phyloP scores from a whole-genome alignment of 1,140 invertebrate species.

The Saccostrea glomerata region DNA sequence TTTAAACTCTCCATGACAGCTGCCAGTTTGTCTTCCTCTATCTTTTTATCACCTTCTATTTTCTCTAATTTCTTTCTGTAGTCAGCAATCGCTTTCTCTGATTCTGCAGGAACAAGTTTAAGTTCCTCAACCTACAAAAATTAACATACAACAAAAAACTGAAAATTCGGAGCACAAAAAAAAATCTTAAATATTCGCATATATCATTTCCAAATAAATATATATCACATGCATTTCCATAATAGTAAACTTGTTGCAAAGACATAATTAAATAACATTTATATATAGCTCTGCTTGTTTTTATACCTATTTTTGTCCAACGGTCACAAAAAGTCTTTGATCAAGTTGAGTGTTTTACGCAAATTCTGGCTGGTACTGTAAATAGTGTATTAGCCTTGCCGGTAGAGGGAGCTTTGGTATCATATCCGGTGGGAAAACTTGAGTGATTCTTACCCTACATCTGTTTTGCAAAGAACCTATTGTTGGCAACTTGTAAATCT shows the following conservation, averaged over 20 bases:
- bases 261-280: too few species aligned
- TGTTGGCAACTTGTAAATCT: constrained; percentile 77
- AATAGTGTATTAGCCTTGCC: constrained; percentile 73
- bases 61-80: constrained; percentile 81
- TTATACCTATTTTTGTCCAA: too few species aligned
- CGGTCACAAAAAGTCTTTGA: not conserved
- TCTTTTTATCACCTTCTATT: constrained; percentile 80
- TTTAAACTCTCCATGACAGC: constrained; percentile 77
- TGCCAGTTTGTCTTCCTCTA: constrained; percentile 75
- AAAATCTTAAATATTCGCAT: not conserved
- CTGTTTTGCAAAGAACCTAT: constrained; percentile 73
- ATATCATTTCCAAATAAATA: too few species aligned
- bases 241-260: too few species aligned
- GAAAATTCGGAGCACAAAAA: not conserved
- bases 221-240: too few species aligned
- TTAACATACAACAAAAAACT: too few species aligned
- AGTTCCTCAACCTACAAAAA: constrained; percentile 78
- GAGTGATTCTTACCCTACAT: constrained; percentile 74
- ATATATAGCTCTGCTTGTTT: too few species aligned
- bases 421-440: constrained; percentile 70
- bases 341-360: constrained; percentile 47
- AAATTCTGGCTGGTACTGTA: constrained; percentile 77
- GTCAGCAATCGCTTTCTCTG: constrained; percentile 86
- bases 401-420: constrained; percentile 74
- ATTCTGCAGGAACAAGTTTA: constrained; percentile 85